Evolutionary conservation across 2,888 invertebrate genomes (phyloP).

Genomic region (Chaetogeoica ovagalla): DNA sequence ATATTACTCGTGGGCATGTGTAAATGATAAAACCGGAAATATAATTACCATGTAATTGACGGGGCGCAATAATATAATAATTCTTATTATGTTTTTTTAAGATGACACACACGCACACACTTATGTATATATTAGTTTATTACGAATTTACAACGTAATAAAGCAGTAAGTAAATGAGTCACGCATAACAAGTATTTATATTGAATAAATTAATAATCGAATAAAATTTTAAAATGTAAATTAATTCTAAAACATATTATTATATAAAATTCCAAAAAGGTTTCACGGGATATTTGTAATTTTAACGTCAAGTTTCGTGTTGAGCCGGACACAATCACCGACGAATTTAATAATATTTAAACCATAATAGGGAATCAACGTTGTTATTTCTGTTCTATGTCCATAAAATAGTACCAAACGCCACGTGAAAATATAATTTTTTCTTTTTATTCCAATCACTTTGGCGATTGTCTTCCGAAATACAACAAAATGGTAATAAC

Average conservation of each 20-base stretch:
- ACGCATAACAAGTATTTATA: neutral
- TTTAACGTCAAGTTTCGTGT: no score
- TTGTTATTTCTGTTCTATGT: neutral
- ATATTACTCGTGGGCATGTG: neutral
- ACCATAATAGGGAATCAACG: neutral
- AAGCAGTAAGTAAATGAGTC: neutral
- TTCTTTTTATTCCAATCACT: no score
- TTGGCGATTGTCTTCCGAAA: no score
- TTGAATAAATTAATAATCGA: no score
- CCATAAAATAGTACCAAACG: neutral
- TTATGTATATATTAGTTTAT: no score
- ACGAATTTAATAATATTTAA: neutral
- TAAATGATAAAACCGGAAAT: conserved; percentile 1
- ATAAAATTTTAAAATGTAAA: no score
- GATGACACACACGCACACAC: neutral
- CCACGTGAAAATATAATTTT: no score
- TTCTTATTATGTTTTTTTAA: neutral
- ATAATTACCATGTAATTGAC: conserved; percentile 17
- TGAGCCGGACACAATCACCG: neutral
- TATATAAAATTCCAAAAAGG: neutral
- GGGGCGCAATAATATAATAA: neutral
- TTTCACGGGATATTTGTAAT: neutral
- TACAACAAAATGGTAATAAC: no score
- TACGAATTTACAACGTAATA: no score
- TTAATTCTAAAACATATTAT: no score